phyloP scores from a whole-genome alignment of 2,888 invertebrate species.

The Emmelina monodactyla region DNA sequence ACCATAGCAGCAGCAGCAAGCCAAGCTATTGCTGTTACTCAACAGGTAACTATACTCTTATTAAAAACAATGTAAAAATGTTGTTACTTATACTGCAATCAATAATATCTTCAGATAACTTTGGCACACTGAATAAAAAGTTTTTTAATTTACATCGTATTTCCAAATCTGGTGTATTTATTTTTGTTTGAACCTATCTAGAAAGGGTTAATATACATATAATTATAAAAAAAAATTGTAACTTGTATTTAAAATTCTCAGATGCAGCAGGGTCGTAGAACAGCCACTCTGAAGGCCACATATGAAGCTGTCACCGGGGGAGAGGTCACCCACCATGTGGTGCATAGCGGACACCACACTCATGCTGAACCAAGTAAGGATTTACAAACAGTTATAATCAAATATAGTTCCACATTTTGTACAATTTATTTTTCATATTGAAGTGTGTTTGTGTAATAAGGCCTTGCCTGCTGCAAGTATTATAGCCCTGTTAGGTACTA shows the following conservation, averaged over 20 bases:
- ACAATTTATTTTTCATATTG: background rate
- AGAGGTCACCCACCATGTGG: constrained; percentile 76
- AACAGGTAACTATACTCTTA: constrained; percentile 72
- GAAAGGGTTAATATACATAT: no score
- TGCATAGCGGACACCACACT: constrained; percentile 69
- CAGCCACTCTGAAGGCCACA: constrained; percentile 93
- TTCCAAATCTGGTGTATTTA: no score
- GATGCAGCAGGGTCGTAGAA: constrained; percentile 94
- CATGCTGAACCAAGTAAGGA: constrained; percentile 57
- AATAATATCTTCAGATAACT: no score
- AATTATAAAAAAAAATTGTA: background rate
- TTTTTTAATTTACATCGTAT: no score
- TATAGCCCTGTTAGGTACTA: no score
- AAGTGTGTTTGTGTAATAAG: no score
- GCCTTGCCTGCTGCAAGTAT: no score
- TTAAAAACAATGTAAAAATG: no score
- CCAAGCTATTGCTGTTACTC: constrained; percentile 95
- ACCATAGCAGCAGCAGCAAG: constrained; percentile 95
- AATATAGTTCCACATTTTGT: background rate
- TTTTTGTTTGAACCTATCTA: no score
- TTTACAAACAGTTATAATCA: background rate
- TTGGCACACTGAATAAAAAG: no score
- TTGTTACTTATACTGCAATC: no score
- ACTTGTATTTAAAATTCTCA: constrained; percentile 27
- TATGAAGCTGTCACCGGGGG: constrained; percentile 82